phyloP scores from a whole-genome alignment of 1,140 invertebrate species.

The Zaprionus inermis region DNA sequence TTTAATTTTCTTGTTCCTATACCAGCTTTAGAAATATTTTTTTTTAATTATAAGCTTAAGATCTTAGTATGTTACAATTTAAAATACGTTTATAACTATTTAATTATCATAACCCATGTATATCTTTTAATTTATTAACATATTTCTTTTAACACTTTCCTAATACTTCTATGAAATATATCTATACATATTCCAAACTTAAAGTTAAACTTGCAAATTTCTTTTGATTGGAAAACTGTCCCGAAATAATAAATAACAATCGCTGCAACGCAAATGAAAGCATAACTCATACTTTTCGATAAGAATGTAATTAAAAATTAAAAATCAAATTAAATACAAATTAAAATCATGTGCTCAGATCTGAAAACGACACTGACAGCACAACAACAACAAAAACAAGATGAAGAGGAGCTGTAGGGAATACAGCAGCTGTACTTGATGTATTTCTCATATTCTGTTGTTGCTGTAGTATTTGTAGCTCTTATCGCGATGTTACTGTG shows the following conservation, averaged over 20 bases:
- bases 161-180: not conserved
- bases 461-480: slow-evolving; percentile 43
- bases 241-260: not conserved
- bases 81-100: too few relatives aligned
- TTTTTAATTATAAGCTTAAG: too few relatives aligned
- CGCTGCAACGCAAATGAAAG: not conserved
- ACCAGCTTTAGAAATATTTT: too few relatives aligned
- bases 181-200: too few relatives aligned
- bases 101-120: too few relatives aligned
- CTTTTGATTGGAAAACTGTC: not conserved
- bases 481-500: slow-evolving; percentile 25
- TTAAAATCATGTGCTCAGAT: slow-evolving; percentile 28
- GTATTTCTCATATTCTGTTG: slow-evolving; percentile 37
- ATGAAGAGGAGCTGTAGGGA: not conserved
- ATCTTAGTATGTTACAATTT: too few relatives aligned
- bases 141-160: not conserved
- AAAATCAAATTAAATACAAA: slow-evolving; percentile 36
- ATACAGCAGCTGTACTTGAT: slow-evolving; percentile 40
- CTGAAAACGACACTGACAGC: not conserved
- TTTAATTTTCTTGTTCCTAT: too few relatives aligned
- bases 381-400: not conserved
- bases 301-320: slow-evolving; percentile 26
- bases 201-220: not conserved
- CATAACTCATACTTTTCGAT: slow-evolving; percentile 2
- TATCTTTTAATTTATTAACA: not conserved